phyloP scores from a whole-genome alignment of 2,113 vertebrate species.

The Vanacampus margaritifer region DNA sequence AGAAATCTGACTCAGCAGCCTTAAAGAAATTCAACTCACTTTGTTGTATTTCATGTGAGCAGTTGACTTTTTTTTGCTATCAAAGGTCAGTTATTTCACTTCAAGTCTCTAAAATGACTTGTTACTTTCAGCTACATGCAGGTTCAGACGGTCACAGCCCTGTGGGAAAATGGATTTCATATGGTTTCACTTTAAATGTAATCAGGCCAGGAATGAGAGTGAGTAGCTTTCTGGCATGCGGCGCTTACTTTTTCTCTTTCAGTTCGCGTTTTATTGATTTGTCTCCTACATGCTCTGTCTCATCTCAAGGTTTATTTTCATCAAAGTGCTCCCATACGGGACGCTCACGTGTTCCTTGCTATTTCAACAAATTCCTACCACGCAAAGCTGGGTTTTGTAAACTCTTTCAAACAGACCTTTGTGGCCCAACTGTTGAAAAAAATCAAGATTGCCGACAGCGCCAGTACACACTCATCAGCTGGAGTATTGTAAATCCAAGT shows the following conservation, averaged over 20 bases:
- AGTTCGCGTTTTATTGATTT: constrained; percentile 51
- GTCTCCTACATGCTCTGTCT: constrained; percentile 36
- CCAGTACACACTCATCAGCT: neutral
- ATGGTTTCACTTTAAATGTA: constrained; percentile 72
- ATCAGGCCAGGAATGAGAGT: constrained; percentile 68
- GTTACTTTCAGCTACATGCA: too few species aligned
- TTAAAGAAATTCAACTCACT: too few species aligned
- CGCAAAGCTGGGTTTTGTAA: constrained; percentile 6
- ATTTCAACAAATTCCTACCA: constrained; percentile 23
- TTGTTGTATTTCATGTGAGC: too few species aligned
- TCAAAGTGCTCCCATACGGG: constrained; percentile 42
- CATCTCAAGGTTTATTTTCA: constrained; percentile 58
- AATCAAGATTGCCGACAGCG: constrained; percentile 17
- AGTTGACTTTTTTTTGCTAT: too few species aligned
- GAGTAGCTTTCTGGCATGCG: constrained; percentile 52
- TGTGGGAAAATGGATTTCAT: constrained; percentile 52
- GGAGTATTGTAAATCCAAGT: neutral
- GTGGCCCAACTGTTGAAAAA: constrained; percentile 15
- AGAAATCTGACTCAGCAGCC: too few species aligned
- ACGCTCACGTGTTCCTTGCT: constrained; percentile 21
- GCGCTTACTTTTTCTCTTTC: constrained; percentile 52
- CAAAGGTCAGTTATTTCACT: too few species aligned
- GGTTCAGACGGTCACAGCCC: neutral
- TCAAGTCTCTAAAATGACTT: too few species aligned
- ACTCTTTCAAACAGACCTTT: constrained; percentile 4